Conservation (phyloP, 2,888 invertebrate genomes). For the Phoenoteleia sp. region DNA sequence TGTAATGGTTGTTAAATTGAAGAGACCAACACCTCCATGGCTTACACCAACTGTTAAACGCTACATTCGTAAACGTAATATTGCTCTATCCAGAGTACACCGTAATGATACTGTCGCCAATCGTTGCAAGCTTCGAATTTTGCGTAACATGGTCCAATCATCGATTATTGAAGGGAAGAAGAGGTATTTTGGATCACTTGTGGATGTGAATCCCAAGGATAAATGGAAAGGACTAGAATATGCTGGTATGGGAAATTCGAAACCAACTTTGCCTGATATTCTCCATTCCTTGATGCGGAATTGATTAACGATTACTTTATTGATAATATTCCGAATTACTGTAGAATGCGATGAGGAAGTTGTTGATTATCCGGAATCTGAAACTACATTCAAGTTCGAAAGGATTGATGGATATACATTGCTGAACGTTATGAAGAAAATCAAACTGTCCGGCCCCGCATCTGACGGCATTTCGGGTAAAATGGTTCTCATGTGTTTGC, state of each 20-base stretch:
- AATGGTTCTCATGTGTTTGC: background rate
- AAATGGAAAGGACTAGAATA: background rate
- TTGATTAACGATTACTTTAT: background rate
- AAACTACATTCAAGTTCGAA: no score
- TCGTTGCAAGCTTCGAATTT: no score
- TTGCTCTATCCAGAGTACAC: background rate
- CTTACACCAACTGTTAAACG: background rate
- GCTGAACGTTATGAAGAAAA: no score
- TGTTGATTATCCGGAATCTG: no score
- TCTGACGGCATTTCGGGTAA: background rate
- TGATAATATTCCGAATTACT: background rate
- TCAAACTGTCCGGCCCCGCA: background rate
- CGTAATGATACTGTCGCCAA: background rate
- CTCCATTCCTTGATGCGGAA: background rate
- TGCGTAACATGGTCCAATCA: no score
- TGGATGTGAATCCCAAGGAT: background rate
- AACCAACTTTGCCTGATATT: background rate
- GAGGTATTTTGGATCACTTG: background rate
- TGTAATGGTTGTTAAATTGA: background rate
- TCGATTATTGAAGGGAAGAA: background rate
- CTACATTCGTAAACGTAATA: background rate
- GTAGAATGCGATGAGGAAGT: no score
- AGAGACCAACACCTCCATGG: background rate
- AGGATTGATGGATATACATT: no score
- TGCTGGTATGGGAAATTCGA: background rate